Base-by-base conservation (phyloP, 2,888 invertebrate genomes). In the Tenthredo distinguenda region DNA sequence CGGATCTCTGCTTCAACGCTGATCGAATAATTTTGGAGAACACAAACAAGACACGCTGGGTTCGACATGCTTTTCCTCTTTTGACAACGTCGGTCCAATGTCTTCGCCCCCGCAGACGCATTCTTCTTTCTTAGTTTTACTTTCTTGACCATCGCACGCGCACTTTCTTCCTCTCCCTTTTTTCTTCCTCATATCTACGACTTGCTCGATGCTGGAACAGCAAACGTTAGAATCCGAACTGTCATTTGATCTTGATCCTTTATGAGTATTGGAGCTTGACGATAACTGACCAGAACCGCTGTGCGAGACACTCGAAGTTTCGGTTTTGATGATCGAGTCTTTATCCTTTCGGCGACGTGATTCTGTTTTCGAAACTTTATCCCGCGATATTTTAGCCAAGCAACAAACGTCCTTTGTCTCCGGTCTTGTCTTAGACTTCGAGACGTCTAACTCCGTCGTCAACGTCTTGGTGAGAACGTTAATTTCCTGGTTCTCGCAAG, bases 331-430 rank as follows among this genome's bases (percentile, higher is more conserved):
- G 43, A 71, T n/a, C 15, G 47, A 18, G 15, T 43, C 82, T 47
- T 43, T 40, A 82, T 71, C 71, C 21, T 83, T 83, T 18, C 71
- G 65, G 5, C 68, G 83, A 6, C 47, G 65, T 31, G 83, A 40
- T 71, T 71, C 68, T 26, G 47, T 34, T 50, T 50, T 83, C 47
- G 18, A 26, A 50, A 15, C n/a, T 37, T 87, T 87, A 82, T 84
- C 84, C 5, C 72, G 89, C 0, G 90, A 84, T 58, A 90, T 89
- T 83, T 88, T 90, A 0, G 87, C 91, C 84, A 89, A 87, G 21
- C 88, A 88, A 7, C 87, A 71, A 50, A 89, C 88, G 55, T 91
- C 90, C 12, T 86, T 88, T 10, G 86, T 90, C 43, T 87, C 88
- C 2, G 86, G 87, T 76, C 74, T 86, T 21, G 68, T 50, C 34